phyloP scores from a whole-genome alignment of 2,888 invertebrate genomes.

The Lasioglossum oenotherae region DNA sequence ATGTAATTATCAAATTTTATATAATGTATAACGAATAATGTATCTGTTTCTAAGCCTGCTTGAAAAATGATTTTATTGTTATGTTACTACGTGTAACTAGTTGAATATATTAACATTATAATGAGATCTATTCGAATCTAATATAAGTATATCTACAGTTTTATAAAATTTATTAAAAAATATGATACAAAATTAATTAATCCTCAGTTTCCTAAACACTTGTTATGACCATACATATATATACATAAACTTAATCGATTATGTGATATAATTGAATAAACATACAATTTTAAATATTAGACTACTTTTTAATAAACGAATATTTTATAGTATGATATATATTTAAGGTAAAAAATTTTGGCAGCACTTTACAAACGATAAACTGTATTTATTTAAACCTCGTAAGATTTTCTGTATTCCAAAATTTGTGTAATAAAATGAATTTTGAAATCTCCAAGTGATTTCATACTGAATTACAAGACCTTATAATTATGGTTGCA shows the following conservation, averaged over 20 bases:
- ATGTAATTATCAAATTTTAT: slow-evolving; percentile 30
- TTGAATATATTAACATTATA: slow-evolving; percentile 41
- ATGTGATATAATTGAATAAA: slow-evolving; percentile 45
- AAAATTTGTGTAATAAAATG: slow-evolving; percentile 57
- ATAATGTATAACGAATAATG: slow-evolving; percentile 18
- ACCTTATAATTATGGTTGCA: not conserved
- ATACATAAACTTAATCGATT: slow-evolving; percentile 24
- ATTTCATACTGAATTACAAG: slow-evolving; percentile 7
- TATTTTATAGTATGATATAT: slow-evolving; percentile 48
- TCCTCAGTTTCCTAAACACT: slow-evolving; percentile 18
- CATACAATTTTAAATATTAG: slow-evolving; percentile 30
- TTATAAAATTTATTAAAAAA: slow-evolving; percentile 39
- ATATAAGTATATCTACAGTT: slow-evolving; percentile 42
- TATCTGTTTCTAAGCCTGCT: slow-evolving; percentile 20
- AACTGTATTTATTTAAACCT: slow-evolving; percentile 45
- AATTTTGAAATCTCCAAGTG: slow-evolving; percentile 15
- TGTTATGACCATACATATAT: slow-evolving; percentile 30
- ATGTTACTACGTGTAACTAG: slow-evolving; percentile 22
- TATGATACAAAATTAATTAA: slow-evolving; percentile 8
- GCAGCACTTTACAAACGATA: slow-evolving; percentile 41
- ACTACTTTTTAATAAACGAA: slow-evolving; percentile 37
- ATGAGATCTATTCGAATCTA: slow-evolving; percentile 20
- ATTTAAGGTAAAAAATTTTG: slow-evolving; percentile 48
- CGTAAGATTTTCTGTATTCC: slow-evolving; percentile 48
- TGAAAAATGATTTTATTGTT: slow-evolving; percentile 27